phyloP scores from a whole-genome alignment of 1,140 invertebrate species.

The Drosophila mojavensis region DNA sequence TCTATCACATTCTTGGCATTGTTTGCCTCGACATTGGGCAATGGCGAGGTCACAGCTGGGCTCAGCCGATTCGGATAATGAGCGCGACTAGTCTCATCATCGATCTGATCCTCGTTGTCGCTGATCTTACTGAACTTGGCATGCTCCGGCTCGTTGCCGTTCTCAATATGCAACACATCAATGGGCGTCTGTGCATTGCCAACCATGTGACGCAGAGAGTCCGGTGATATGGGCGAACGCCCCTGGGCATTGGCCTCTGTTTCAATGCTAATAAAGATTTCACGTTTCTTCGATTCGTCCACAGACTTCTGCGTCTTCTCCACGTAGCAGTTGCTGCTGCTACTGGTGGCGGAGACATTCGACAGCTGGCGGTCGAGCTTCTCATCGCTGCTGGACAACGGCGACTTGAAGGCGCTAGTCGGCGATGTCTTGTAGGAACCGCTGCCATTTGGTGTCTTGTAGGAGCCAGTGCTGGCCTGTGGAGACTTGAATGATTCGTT shows the following conservation, averaged over 20 bases:
- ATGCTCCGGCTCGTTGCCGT: slow-evolving; percentile 71
- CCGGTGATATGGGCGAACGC: slow-evolving; percentile 69
- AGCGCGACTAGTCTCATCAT: slow-evolving; percentile 41
- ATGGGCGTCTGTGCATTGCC: slow-evolving; percentile 71
- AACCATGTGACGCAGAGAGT: slow-evolving; percentile 74
- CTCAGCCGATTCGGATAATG: slow-evolving; percentile 21
- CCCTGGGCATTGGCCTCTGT: slow-evolving; percentile 78
- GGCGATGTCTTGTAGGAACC: slow-evolving; percentile 7
- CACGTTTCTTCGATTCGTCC: slow-evolving; percentile 68
- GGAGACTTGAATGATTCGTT: slow-evolving; percentile 18
- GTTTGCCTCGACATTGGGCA: slow-evolving; percentile 74
- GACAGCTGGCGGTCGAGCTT: slow-evolving; percentile 44
- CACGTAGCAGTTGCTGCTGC: slow-evolving; percentile 20
- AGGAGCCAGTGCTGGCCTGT: slow-evolving; percentile 11
- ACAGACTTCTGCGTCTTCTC: background rate
- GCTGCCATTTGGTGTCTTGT: slow-evolving; percentile 20
- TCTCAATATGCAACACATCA: slow-evolving; percentile 73
- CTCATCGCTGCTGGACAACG: slow-evolving; percentile 37
- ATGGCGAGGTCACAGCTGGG: slow-evolving; percentile 25
- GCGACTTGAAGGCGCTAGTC: slow-evolving; percentile 24
- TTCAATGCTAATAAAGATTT: slow-evolving; percentile 83
- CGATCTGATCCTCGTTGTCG: slow-evolving; percentile 64
- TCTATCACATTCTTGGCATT: slow-evolving; percentile 81
- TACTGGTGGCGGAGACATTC: slow-evolving; percentile 28
- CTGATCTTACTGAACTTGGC: slow-evolving; percentile 77